A percentile compares a stretch with the other conserved stretches of the same genome.
phyloP scores from a whole-genome alignment of 2,113 vertebrate species.

The Rostratula benghalensis region DNA sequence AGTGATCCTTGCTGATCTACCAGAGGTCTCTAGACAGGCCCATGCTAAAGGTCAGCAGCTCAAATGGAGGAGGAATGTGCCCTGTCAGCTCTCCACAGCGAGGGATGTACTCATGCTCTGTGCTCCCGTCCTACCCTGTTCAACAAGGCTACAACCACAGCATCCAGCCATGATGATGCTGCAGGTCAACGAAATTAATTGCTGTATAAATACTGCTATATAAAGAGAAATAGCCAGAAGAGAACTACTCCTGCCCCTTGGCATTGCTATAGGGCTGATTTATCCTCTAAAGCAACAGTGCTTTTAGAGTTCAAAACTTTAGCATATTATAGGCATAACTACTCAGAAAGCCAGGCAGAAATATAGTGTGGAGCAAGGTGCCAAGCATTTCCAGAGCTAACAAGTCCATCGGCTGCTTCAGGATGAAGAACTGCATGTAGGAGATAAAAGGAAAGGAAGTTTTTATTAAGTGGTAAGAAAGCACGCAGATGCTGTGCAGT shows the following conservation, averaged over 20 bases:
- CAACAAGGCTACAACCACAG: accelerated
- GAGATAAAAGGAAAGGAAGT: not conserved
- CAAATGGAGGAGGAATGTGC: not conserved
- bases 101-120: not conserved
- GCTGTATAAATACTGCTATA: not conserved
- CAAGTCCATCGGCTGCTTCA: not conserved
- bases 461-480: not conserved
- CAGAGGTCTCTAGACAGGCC: not conserved
- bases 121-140: not conserved
- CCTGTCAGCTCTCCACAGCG: accelerated
- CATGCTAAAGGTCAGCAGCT: not conserved
- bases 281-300: not conserved
- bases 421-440: not conserved
- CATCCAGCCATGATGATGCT: not conserved
- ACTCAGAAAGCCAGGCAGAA: not conserved
- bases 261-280: not conserved
- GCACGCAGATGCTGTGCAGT: not conserved
- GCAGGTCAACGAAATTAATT: not conserved
- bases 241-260: not conserved
- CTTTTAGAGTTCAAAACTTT: not conserved
- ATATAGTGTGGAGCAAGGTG: not conserved
- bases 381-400: not conserved
- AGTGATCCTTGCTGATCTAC: not conserved
- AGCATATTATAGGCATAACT: not conserved
- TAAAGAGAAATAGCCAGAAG: not conserved